Percentiles rank a stretch among this genome's conserved stretches.
Evolutionary conservation across 2,888 invertebrate genomes (phyloP).

Genomic region (Scaptomyza polygonia): DNA sequence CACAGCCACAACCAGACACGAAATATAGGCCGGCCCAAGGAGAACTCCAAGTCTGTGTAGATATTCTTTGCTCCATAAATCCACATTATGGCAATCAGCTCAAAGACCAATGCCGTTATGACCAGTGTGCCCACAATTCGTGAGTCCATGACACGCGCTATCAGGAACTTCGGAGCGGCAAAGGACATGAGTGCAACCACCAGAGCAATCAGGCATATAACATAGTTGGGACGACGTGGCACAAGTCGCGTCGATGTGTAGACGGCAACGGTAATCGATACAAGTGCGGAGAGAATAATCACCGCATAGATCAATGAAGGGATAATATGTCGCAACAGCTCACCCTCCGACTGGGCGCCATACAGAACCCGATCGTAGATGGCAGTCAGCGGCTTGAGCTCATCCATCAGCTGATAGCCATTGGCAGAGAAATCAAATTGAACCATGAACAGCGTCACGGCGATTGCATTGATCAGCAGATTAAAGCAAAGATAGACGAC

Average conservation of each 20-base stretch:
- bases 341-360: constrained; percentile 60
- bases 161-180: constrained; percentile 81
- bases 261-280: constrained; percentile 82
- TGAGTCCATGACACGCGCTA: constrained; percentile 82
- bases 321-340: constrained; percentile 74
- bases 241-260: constrained; percentile 83
- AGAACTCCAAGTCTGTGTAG: constrained; percentile 84
- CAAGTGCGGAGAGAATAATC: constrained; percentile 81
- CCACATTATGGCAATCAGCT: constrained; percentile 83
- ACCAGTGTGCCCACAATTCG: constrained; percentile 83
- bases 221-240: constrained; percentile 83
- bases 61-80: constrained; percentile 84
- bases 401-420: constrained; percentile 73
- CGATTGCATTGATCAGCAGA: constrained; percentile 82
- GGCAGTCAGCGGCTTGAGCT: constrained; percentile 83
- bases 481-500: constrained; percentile 84
- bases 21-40: constrained; percentile 84
- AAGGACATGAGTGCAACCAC: constrained; percentile 81
- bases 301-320: constrained; percentile 81
- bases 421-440: constrained; percentile 82
- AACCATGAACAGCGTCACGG: constrained; percentile 84
- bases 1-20: constrained; percentile 83
- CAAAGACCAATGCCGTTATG: constrained; percentile 83
- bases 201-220: constrained; percentile 82
- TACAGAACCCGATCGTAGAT: constrained; percentile 82